These are phyloP conservation scores for Candidula unifasciata DNA, from an alignment of 2,888 invertebrate genomes.

Conservation along the genomic window DNA sequence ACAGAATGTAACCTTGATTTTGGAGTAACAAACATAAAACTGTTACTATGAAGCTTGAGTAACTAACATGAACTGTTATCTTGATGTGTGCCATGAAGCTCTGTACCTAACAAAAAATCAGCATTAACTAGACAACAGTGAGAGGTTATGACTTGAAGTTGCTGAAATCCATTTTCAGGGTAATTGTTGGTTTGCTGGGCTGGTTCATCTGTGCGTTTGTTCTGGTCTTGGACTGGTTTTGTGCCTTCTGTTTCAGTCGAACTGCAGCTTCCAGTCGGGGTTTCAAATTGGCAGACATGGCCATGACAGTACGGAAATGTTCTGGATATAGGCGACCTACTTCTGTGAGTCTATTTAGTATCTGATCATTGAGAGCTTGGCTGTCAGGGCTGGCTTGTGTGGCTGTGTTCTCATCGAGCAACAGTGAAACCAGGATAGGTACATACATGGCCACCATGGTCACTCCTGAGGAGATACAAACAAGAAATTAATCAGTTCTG, in stretches of 20 bases:
- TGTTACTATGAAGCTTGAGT: too few relatives aligned
- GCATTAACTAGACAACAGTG: too few relatives aligned
- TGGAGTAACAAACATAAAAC: too few relatives aligned
- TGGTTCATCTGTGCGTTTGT: conserved; percentile 74
- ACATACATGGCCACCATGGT: conserved; percentile 93
- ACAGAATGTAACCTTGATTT: too few relatives aligned
- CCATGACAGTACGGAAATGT: conserved; percentile 95
- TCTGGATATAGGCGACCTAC: conserved; percentile 95
- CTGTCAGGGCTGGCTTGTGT: conserved; percentile 70
- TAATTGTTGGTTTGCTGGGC: conserved; percentile 62
- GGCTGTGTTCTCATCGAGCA: conserved; percentile 82
- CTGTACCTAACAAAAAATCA: too few relatives aligned
- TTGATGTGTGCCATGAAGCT: too few relatives aligned
- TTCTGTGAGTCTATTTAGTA: conserved; percentile 91
- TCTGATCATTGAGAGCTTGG: conserved; percentile 87
- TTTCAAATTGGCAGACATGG: conserved; percentile 88
- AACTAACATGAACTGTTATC: too few relatives aligned
- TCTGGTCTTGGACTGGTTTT: conserved; percentile 78
- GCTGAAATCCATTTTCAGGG: conserved; percentile 61
- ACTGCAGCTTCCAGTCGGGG: conserved; percentile 91
- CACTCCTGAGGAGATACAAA: conserved; percentile 82
- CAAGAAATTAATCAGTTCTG: neutral
- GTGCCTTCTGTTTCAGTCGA: conserved; percentile 81
- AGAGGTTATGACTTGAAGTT: conserved; percentile 51
- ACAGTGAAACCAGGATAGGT: conserved; percentile 91